Evolutionary conservation across 2,113 vertebrate species (phyloP).

Genomic region (Thunnus maccoyii): DNA sequence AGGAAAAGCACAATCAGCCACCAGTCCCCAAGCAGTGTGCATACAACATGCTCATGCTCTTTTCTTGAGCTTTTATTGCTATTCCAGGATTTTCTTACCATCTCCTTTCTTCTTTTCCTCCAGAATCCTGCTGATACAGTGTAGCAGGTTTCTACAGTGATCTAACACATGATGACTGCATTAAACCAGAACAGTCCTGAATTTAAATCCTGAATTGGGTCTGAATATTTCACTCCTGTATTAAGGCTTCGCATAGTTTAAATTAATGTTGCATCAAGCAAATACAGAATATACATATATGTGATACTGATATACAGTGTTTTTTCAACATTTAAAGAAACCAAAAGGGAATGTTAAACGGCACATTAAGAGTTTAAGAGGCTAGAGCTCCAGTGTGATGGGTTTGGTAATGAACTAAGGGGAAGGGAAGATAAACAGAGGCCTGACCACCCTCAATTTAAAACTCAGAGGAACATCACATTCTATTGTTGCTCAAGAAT

Average conservation of each 20-base stretch:
- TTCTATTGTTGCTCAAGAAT: conserved; percentile 62
- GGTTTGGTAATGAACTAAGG: conserved; percentile 46
- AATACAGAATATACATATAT: neutral
- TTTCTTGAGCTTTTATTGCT: conserved; percentile 57
- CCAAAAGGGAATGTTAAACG: neutral
- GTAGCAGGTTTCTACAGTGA: conserved; percentile 37
- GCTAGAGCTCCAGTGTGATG: neutral
- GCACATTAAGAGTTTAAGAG: neutral
- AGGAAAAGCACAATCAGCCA: conserved; percentile 83
- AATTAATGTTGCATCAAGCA: neutral
- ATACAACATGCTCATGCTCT: conserved; percentile 60
- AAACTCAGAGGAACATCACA: conserved; percentile 54
- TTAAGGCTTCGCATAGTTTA: neutral
- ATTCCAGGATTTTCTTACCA: conserved; percentile 43
- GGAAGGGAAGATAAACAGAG: conserved; percentile 8
- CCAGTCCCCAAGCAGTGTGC: conserved; percentile 71
- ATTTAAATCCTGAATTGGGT: neutral
- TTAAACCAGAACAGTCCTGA: conserved; percentile 11
- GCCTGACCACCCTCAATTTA: conserved; percentile 45
- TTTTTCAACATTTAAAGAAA: neutral
- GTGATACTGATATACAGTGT: neutral
- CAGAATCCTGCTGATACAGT: conserved; percentile 40
- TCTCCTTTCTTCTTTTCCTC: conserved; percentile 30
- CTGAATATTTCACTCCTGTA: neutral
- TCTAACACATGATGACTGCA: conserved; percentile 14